Evolutionary conservation across 30 jellyfish, hydroid and myxozoan species (phyloP).

Genomic region (Catostylus mosaicus): DNA sequence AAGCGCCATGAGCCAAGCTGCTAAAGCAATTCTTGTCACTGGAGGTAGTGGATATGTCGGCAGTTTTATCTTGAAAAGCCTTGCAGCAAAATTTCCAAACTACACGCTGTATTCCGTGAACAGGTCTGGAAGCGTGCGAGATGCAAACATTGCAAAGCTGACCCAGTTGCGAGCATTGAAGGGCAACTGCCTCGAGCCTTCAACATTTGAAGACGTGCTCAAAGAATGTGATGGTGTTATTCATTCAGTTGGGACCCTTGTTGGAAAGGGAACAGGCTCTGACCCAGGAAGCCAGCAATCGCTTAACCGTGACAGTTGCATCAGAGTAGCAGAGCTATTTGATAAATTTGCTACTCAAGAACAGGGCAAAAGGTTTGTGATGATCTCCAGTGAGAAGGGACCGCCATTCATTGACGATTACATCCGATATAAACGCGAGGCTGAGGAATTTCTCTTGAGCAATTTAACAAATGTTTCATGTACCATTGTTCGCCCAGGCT

Average conservation of each 20-base stretch:
- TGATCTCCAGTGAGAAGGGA: constrained; percentile 74
- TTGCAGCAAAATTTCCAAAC: constrained; percentile 60
- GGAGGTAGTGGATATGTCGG: constrained; percentile 82
- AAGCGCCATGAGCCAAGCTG: constrained; percentile 5
- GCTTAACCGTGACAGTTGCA: constrained; percentile 70
- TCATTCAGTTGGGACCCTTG: constrained; percentile 70
- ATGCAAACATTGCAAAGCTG: constrained; percentile 23
- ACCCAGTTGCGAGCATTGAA: constrained; percentile 33
- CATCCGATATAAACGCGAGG: constrained; percentile 53
- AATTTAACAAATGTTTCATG: constrained; percentile 25
- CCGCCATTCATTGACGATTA: constrained; percentile 76
- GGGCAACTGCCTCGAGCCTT: constrained; percentile 74
- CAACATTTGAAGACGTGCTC: constrained; percentile 46
- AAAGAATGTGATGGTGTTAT: constrained; percentile 68
- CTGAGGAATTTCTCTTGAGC: constrained; percentile 48
- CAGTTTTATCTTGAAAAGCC: constrained; percentile 56
- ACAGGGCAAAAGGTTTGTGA: constrained; percentile 52
- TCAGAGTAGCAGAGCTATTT: constrained; percentile 56
- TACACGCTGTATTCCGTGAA: constrained; percentile 54
- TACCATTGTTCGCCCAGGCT: constrained; percentile 66
- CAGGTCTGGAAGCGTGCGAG: constrained; percentile 70
- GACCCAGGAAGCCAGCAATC: constrained; percentile 77
- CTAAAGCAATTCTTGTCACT: constrained; percentile 63
- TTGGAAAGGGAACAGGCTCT: constrained; percentile 69
- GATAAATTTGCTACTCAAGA: constrained; percentile 45